Conservation (phyloP, 2,113 vertebrate genomes). For the Calyptommatus sinebrachiatus region DNA sequence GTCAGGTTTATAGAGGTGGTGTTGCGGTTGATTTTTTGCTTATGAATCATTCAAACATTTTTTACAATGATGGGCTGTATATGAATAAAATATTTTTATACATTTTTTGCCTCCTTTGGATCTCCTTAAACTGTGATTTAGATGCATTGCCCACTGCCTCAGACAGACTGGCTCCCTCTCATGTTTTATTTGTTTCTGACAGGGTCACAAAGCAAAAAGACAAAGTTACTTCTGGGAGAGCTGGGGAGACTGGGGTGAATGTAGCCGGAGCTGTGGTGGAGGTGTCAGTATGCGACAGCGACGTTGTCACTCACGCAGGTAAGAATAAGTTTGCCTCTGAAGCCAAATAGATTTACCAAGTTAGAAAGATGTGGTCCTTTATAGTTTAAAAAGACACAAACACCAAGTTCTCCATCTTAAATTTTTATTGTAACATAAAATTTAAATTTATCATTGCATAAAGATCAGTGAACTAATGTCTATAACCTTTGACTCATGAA, state of each 20-base stretch:
- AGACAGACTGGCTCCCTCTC: neutral
- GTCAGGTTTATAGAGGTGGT: too few relatives aligned
- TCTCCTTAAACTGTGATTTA: neutral
- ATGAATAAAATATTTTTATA: too few relatives aligned
- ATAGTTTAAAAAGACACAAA: neutral
- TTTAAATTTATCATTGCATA: too few relatives aligned
- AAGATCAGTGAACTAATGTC: neutral
- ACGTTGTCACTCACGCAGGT: conserved; percentile 85
- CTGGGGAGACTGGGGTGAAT: conserved; percentile 85
- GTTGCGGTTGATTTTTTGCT: too few relatives aligned
- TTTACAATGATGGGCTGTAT: too few relatives aligned
- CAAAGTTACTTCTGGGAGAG: conserved; percentile 81
- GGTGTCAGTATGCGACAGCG: conserved; percentile 83
- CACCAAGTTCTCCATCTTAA: too few relatives aligned
- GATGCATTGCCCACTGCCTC: neutral
- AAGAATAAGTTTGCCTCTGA: conserved; percentile 22
- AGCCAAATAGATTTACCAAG: neutral
- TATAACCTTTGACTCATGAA: neutral
- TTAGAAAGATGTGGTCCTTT: neutral
- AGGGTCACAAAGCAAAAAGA: conserved; percentile 54
- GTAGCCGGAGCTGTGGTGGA: conserved; percentile 88
- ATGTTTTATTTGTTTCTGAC: neutral
- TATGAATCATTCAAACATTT: too few relatives aligned
- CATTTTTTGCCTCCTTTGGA: neutral
- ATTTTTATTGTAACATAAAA: too few relatives aligned